These are phyloP conservation scores for Myiozetetes cayanensis DNA, from an alignment of 2,113 vertebrate species.

Conservation along the genomic window DNA sequence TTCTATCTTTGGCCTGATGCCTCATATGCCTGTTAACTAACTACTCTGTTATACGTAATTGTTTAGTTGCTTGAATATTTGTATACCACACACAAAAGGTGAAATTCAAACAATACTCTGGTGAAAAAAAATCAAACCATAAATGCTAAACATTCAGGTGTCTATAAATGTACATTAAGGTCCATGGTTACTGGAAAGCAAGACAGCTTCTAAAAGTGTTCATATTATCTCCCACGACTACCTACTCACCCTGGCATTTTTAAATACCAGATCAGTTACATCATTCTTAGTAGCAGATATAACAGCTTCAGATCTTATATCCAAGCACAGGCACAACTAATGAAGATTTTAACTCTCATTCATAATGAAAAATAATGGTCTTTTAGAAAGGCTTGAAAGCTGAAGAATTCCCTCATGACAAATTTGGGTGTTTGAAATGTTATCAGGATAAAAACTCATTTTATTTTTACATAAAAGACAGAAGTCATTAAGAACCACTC, in stretches of 20 bases:
- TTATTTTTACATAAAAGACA: slow-evolving; percentile 23
- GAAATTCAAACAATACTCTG: not conserved
- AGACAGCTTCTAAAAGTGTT: not conserved
- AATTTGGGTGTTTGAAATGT: not conserved
- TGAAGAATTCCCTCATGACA: not conserved
- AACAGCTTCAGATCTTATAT: not conserved
- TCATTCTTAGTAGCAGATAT: slow-evolving; percentile 39
- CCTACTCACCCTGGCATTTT: slow-evolving; percentile 32
- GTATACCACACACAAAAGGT: not conserved
- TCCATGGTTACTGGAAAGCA: slow-evolving; percentile 16
- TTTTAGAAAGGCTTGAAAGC: not conserved
- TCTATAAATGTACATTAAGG: not conserved
- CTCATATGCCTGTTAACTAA: not conserved
- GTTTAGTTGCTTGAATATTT: slow-evolving; percentile 1
- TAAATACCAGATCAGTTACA: slow-evolving; percentile 51
- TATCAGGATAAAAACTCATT: not conserved
- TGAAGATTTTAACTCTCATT: slow-evolving; percentile 21
- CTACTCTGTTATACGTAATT: not conserved
- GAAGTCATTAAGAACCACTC: not conserved
- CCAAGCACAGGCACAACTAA: not conserved
- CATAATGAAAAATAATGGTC: not conserved
- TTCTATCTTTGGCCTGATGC: not conserved
- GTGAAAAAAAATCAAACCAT: not conserved
- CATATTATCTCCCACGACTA: not conserved
- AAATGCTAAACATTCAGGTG: not conserved